Conservation (phyloP, 2,888 invertebrate species). For the Julus scandinavius region DNA sequence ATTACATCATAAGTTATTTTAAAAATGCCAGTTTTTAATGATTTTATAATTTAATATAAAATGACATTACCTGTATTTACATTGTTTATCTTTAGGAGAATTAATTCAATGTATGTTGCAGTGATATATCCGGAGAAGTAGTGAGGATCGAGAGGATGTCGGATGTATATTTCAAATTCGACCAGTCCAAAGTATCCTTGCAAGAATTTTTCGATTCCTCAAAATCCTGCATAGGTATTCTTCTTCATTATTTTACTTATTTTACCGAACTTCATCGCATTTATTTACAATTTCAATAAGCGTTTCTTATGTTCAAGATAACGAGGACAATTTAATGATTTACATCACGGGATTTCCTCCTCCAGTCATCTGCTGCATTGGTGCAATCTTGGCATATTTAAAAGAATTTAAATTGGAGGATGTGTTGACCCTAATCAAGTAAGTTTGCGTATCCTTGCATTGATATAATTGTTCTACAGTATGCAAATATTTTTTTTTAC, state of each 20-base stretch:
- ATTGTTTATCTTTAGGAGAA: too few relatives aligned
- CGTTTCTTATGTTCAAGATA: background rate
- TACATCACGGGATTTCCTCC: slow-evolving; percentile 42
- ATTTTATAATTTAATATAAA: too few relatives aligned
- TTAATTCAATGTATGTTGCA: too few relatives aligned
- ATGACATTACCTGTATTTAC: background rate
- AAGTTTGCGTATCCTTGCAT: background rate
- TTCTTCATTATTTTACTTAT: background rate
- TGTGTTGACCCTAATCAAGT: slow-evolving; percentile 45
- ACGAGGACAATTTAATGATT: slow-evolving; percentile 17
- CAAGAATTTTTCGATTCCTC: slow-evolving; percentile 16
- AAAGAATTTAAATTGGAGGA: slow-evolving; percentile 53
- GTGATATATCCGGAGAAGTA: background rate
- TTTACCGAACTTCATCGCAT: background rate
- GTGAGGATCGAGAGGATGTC: slow-evolving; percentile 15
- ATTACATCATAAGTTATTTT: too few relatives aligned
- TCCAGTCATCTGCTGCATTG: slow-evolving; percentile 49
- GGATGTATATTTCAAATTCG: slow-evolving; percentile 46
- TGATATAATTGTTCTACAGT: background rate
- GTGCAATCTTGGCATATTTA: slow-evolving; percentile 45
- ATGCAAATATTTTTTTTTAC: background rate
- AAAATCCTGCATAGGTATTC: background rate
- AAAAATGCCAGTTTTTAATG: too few relatives aligned
- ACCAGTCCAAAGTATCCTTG: background rate
- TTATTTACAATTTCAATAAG: background rate